Evolutionary conservation across 2,113 vertebrate genomes (phyloP), one percentile per base, ranked within the genome.

Genomic region (Mus pahari): DNA sequence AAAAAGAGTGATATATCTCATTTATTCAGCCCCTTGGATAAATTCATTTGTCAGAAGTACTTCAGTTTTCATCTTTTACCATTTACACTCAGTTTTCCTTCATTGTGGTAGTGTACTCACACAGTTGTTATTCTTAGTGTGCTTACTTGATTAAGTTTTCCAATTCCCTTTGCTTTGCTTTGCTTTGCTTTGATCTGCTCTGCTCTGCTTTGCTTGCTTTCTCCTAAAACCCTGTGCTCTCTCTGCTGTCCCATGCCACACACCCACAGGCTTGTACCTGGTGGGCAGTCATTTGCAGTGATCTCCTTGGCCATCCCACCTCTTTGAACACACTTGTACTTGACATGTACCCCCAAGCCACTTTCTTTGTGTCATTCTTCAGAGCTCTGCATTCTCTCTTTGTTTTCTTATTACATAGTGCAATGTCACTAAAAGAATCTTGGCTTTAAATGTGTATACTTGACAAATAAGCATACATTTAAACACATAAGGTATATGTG

Each of bases 1-100:
- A 91, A n/a, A 16, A 90, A 39, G 31, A 91, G 58, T 71, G 75
- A 14, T 83, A 86, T 39, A 78, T 89, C 86, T 94, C 45, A 86
- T 74, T 77, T 53, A 66, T 17, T 77, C 7, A 68, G 31, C 33
- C 58, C 62, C 86, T 86, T 75, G 17, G 82, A 10, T 82, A 71
- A 86, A 42, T 68, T 73, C 9, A 73, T 91, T 75, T 42, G 45
- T 58, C 33, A 79, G 62, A 60, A 28, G 31, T 62, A 26, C 62
- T 84, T 90, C 36, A 70, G 22, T 19, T 73, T 24, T 89, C 64
- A 78, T n/a, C 8, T 55, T 73, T 73, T 12, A 77, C 2, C 2
- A 12, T 62, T 90, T 66, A 8, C 1, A 26, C 20, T 88, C 20
- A 33, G 13, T 55, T 66, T 95, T 84, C 36, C 60, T 94, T 1